Base-by-base conservation (phyloP, 2,888 invertebrate species). In the Orthosia cruda region DNA sequence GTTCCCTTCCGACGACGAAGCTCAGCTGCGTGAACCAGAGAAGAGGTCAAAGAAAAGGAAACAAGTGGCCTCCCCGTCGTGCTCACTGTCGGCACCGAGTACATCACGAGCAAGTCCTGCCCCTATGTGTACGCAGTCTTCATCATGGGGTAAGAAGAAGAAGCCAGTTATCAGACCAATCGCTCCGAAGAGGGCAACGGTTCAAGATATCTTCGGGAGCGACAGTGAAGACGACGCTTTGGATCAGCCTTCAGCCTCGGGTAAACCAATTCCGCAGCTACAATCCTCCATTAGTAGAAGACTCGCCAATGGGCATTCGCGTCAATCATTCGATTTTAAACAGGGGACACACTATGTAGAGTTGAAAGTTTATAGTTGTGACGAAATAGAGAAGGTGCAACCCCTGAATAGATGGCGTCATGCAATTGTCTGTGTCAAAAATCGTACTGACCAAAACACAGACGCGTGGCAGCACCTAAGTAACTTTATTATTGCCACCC, bases 141-240 rank as follows among this genome's bases (percentile, higher is more conserved):
- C 20, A 55, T 15, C 15, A 55, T 55, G 20, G 20, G 15, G 55
- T 55, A 32, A 32, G 32, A 23, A 23, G 55, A 55, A 55, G 55
- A 55, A 55, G 55, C 55, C 55, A 3, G 55, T 55, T 55, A 55
- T 55, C 55, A 55, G 20, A 20, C 55, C 55, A 15, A 55, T 55
- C 55, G 55, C 55, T 23, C 55, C 20, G 7, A 20, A 23, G 55
- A 20, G 20, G 20, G 20, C 55, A 15, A 55, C 55, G 0, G 55
- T 23, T 15, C 55, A 23, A 15, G 20, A 55, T n/a, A n/a, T 23
- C 55, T 55, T 55, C 20, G 55, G 55, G 55, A 55, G 18, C 52
- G 52, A 52, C 3, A n/a, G n/a, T 18, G 52, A 52, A 52, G 52
- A 52, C 18, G 52, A n/a, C 16, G 52, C 16, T 18, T 18, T 18